Evolutionary conservation across 1,140 invertebrate genomes (phyloP), one percentile per base, ranked within the genome.

Genomic region (Drosophila truncata): DNA sequence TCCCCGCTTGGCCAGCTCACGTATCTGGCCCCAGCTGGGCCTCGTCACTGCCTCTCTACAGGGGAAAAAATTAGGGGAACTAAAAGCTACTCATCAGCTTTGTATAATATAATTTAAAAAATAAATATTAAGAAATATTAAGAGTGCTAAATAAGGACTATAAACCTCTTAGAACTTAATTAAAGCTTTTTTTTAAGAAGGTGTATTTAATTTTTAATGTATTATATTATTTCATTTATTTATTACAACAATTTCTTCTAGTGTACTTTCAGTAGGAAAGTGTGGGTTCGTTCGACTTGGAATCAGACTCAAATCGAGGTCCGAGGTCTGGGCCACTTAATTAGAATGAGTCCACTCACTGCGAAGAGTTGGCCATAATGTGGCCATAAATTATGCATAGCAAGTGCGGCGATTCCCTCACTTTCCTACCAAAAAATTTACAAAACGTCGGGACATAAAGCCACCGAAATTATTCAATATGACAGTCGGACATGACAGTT

Each of bases 401-500:
- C 85, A 88, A 90, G 80, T 77, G 62, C 71, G 65, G 65, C 27
- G 44, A 65, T 57, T 46, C 49, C 54, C 50, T 27, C 35, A 27
- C 23, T 49, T 39, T 41, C 58, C 41, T 42, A 39, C 33, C 44
- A 44, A 54, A 35, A 54, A 37, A 55, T 23, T 33, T 49, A 50
- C 70, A 37, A 27, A 37, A 60, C 16, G 11, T 13, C 7, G 13
- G 44, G 41, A 44, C 76, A 81, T 88, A 79, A 91, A 79, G 66
- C 59, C 67, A 42, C 42, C 59, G 59, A 87, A 80, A 91, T 79
- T 91, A 91, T 91, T 91, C 87, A 91, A 91, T 91, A 85, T 91
- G 87, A 87, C 87, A 87, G 65, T 46, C 80, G 69, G 60, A 91
- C 87, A 91, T 87, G 87, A 91, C 87, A 91, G 87, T 91, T 91